Evolutionary conservation across 2,888 invertebrate species (phyloP).

Genomic region (Pterobdella sp.): DNA sequence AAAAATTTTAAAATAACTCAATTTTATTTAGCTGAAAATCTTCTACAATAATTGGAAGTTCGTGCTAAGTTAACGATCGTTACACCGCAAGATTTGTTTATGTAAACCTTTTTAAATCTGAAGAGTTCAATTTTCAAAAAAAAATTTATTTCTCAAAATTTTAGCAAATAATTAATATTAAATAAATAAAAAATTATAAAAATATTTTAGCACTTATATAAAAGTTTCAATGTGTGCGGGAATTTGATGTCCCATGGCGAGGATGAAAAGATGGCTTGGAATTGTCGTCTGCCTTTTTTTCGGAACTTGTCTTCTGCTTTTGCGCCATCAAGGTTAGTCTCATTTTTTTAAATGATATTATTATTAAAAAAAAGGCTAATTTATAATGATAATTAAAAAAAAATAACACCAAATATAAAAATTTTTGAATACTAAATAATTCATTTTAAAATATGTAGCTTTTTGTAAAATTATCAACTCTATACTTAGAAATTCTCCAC

Average conservation of each 20-base stretch:
- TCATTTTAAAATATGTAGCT: background rate
- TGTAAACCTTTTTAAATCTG: background rate
- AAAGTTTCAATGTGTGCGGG: too few species aligned
- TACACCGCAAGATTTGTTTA: background rate
- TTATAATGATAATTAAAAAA: too few species aligned
- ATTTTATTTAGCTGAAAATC: too few species aligned
- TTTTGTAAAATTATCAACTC: too few species aligned
- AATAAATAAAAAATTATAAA: too few species aligned
- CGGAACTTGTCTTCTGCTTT: background rate
- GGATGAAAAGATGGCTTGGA: background rate
- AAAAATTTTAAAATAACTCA: too few species aligned
- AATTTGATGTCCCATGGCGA: background rate
- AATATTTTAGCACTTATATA: too few species aligned
- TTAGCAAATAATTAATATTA: too few species aligned
- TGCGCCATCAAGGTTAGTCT: constrained; percentile 1
- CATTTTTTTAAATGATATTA: background rate
- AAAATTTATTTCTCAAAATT: too few species aligned
- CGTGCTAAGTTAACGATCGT: background rate
- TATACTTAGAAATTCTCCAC: too few species aligned
- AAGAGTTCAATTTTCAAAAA: too few species aligned
- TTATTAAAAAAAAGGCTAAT: background rate
- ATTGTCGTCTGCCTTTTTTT: constrained; percentile 1
- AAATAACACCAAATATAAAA: background rate
- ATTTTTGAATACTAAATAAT: background rate
- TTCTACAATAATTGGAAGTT: too few species aligned